Base-by-base conservation (phyloP, 2,888 invertebrate species). In the Eristalis tenax region DNA sequence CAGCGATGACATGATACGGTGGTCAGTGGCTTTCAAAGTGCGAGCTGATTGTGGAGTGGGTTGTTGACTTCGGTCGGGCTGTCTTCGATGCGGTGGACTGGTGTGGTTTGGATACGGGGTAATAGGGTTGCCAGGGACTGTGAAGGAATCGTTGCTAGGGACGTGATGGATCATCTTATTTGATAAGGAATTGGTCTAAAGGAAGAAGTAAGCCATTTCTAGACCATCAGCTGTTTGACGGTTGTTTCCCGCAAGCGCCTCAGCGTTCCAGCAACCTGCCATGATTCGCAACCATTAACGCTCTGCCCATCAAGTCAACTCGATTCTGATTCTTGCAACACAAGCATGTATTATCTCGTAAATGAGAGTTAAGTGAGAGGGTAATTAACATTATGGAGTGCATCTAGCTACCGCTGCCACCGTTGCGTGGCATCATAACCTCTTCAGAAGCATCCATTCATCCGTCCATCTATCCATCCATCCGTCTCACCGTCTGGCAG, bases 371-470 rank as follows among this genome's bases (percentile, higher is more conserved):
- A 69, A 69, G 69, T 69, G 69, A 50, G 69, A 43, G n/a, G 23
- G 77, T 26, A 63, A 77, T 77, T 77, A 69, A 26, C 77, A 68
- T 69, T 50, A 63, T 69, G 50, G n/a, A 50, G 61, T 13, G 63
- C 68, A 69, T 69, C 65, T 71, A 73, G 35, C 61, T 73, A 38
- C 28, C 23, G 32, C 50, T 23, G 66, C 66, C 26, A 73, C 66
- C 35, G 35, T 73, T 79, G 78, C 78, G 22, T 65, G 78, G 69
- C 64, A 78, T 63, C 75, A 56, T 73, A 63, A 35, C 50, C 50
- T 69, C 63, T 23, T 32, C 68, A 32, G 57, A 35, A 15, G 23
- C 40, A 0, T n/a, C n/a, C 50, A 50, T 50, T 18, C 50, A 50
- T 50, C 50, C 6, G 6, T n/a, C n/a, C 50, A 50, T 50, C 50